Evolutionary conservation across 2,888 invertebrate genomes (phyloP).

Genomic region (Hedychridium roseum): DNA sequence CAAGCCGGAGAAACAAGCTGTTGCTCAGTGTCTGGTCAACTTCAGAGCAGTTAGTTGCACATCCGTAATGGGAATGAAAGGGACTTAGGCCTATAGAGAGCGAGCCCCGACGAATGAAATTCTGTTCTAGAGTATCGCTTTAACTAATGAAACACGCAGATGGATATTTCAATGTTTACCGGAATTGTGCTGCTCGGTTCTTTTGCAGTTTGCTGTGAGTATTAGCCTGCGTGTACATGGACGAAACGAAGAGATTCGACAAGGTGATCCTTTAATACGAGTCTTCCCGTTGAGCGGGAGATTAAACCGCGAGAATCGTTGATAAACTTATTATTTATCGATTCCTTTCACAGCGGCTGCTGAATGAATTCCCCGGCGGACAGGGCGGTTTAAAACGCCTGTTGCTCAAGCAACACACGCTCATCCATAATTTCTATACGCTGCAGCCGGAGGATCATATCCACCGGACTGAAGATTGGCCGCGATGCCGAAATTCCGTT

Average conservation of each 20-base stretch:
- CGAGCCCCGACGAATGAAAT: too few relatives aligned
- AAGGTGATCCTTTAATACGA: neutral
- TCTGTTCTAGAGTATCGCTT: too few relatives aligned
- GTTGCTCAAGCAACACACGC: conserved; percentile 30
- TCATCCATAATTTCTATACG: conserved; percentile 27
- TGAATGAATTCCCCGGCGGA: conserved; percentile 22
- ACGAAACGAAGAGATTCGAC: too few relatives aligned
- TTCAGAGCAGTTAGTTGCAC: too few relatives aligned
- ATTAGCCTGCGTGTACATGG: too few relatives aligned
- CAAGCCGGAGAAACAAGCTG: conserved; percentile 42
- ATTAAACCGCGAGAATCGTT: neutral
- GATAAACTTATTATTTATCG: neutral
- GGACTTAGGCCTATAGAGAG: too few relatives aligned
- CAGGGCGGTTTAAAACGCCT: conserved; percentile 23
- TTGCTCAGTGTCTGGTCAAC: too few relatives aligned
- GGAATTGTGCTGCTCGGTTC: too few relatives aligned
- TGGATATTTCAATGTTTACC: too few relatives aligned
- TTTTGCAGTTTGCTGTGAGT: too few relatives aligned
- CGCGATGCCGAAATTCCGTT: conserved; percentile 34
- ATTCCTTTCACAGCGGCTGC: conserved; percentile 1
- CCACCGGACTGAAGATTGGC: conserved; percentile 23
- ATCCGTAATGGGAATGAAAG: too few relatives aligned
- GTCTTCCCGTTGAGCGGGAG: neutral
- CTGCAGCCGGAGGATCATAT: conserved; percentile 11
- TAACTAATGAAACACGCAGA: too few relatives aligned